Evolutionary conservation across 2,888 invertebrate genomes (phyloP).

Genomic region (Quadriops clusia): DNA sequence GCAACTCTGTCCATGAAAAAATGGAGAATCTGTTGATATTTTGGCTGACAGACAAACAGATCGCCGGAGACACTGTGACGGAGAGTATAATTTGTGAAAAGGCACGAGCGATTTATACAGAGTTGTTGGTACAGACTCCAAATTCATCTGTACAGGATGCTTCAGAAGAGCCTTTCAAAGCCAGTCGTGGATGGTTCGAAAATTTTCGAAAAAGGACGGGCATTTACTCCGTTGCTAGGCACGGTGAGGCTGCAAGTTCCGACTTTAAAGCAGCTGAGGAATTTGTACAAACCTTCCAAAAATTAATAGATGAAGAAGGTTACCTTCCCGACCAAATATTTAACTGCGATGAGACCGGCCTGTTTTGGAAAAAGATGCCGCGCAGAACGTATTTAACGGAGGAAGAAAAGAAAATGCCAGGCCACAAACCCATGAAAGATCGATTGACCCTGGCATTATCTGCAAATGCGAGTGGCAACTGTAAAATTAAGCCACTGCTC

Average conservation of each 20-base stretch:
- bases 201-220: slow-evolving; percentile 1
- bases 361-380: slow-evolving; percentile 20
- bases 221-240: slow-evolving; percentile 6
- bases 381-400: slow-evolving; percentile 17
- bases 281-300: slow-evolving; percentile 12
- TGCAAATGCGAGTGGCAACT: slow-evolving; percentile 20
- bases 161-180: slow-evolving; percentile 1
- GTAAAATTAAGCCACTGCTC: slow-evolving; percentile 21
- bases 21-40: slow-evolving; percentile 15
- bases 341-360: slow-evolving; percentile 18
- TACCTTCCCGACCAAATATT: slow-evolving; percentile 18
- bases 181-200: slow-evolving; percentile 1
- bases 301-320: slow-evolving; percentile 17
- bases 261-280: slow-evolving; percentile 16
- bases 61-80: slow-evolving; percentile 13
- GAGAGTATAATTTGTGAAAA: slow-evolving; percentile 14
- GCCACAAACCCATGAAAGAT: slow-evolving; percentile 23
- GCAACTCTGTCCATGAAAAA: slow-evolving; percentile 13
- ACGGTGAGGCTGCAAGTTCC: slow-evolving; percentile 15
- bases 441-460: slow-evolving; percentile 19
- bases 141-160: slow-evolving; percentile 4
- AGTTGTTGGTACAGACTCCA: slow-evolving; percentile 10
- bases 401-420: slow-evolving; percentile 22
- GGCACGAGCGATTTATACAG: slow-evolving; percentile 12
- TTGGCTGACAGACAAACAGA: slow-evolving; percentile 14